Evolutionary conservation across 1,140 invertebrate species (phyloP), one percentile per base, ranked within the genome.

Genomic region (Drosophila guanche): DNA sequence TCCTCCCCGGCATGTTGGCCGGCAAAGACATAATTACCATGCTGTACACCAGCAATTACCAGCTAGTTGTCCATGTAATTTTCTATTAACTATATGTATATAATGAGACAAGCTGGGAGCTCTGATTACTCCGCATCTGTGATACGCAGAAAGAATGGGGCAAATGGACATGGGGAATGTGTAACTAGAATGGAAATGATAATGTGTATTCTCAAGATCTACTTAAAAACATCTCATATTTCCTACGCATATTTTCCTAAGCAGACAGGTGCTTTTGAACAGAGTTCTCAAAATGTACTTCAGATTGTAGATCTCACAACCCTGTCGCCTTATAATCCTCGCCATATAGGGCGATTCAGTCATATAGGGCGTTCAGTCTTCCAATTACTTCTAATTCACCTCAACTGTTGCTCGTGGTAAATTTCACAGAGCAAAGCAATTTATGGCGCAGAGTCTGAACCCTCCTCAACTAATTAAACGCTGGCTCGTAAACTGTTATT

Each of bases 31-130:
- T 73, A 51, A 73, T 71, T 72, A 72, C 66, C 56, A 72, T 61
- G 48, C 43, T 72, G 69, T 57, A 61, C 57, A 72, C 58, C 69
- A 62, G 58, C 68, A 72, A 72, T 73, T 73, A 73, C 68, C 46
- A 72, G 40, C 68, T 73, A 51, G 46, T 73, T 73, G 40, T 61
- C 45, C 20, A 25, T 41, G 52, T 46, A 63, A 63, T 72, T 73
- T 70, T 37, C 47, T 27, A 51, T 5, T 25, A 12, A 29, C 46
- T 14, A 56, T 65, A 48, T 62, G 59, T 42, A 29, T 46, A 48
- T 48, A 40, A 52, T 37, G 59, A 29, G 7, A 7, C 25, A 27
- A 53, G 46, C 22, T 23, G 10, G 22, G 57, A 66, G 45, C 25
- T 51, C 62, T 69, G 66, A 69, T 67, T 69, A 69, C 6, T 8